Evolutionary conservation across 2,888 invertebrate species (phyloP), one percentile per base, ranked within the genome.

Genomic region (Leptopilina myrica): DNA sequence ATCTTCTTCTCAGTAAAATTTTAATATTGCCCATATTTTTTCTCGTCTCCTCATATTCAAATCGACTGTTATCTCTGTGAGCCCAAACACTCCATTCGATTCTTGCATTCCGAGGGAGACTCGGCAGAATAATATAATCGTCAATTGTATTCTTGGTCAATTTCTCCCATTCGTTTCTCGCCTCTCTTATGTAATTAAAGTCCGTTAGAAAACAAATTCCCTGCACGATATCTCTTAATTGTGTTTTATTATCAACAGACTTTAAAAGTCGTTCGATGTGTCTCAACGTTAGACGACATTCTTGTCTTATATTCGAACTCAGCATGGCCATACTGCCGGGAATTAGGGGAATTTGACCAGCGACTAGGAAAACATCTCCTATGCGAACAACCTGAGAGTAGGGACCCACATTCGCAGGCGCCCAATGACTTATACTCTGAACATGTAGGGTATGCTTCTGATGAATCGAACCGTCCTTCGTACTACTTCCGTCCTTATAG

Each of bases 41-140:
- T n/a, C 97, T 97, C 69, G 97, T 97, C 91, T 97, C 97, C 94
- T 94, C 92, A 97, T 97, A 97, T 92, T 97, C 97, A 90, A 97
- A 97, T 84, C 96, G 94, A 92, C 96, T 95, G 92, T 97, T 97
- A 92, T 97, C 96, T 79, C 95, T 94, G 91, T 97, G 97, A 64
- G 97, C 97, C 97, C 97, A 97, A 81, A 98, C 97, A 91, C 97
- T 97, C 98, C 98, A 98, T 92, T 98, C 98, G 33, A 98, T 95
- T 76, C 95, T 93, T 33, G 97, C 98, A 84, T 92, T 94, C 73
- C 96, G 94, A 1, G 98, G 98, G 89, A 98, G 93, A 40, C 94
- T 94, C 43, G 95, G 94, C 80, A 98, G 96, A 75, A 98, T 96
- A 69, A 97, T 95, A 92, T 96, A 97, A 93, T 97, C 96, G 88